A percentile compares a stretch with the other conserved stretches of the same genome.
These are phyloP conservation scores for Cantharis rustica DNA, from an alignment of 2,888 invertebrate genomes.

Conservation along the genomic window DNA sequence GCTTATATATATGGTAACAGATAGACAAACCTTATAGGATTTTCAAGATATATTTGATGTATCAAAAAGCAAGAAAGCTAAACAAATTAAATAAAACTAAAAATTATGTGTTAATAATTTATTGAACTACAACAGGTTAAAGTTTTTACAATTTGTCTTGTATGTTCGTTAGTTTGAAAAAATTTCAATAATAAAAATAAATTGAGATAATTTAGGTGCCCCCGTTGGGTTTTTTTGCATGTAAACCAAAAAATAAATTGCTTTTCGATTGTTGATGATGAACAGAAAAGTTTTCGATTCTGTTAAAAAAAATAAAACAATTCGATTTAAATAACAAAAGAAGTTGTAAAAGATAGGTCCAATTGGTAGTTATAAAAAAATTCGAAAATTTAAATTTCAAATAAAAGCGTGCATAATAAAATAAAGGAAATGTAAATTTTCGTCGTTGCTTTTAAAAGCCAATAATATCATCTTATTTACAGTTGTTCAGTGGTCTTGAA, in stretches of 20 bases:
- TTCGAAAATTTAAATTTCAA: not conserved
- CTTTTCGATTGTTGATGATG: not conserved
- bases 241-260: not conserved
- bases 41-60: too few species aligned
- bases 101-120: too few species aligned
- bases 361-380: not conserved
- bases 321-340: not conserved
- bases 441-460: slow-evolving; percentile 18
- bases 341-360: not conserved
- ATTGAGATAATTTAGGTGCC: too few species aligned
- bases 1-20: too few species aligned
- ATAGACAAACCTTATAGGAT: too few species aligned
- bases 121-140: too few species aligned
- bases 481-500: slow-evolving; percentile 33
- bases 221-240: not conserved
- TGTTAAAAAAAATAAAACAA: not conserved
- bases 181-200: too few species aligned
- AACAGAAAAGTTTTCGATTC: not conserved
- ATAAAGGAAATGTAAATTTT: slow-evolving; percentile 1
- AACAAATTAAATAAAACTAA: too few species aligned
- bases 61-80: too few species aligned
- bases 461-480: slow-evolving; percentile 30
- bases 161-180: too few species aligned
- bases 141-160: too few species aligned
- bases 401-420: not conserved